Evolutionary conservation across 2,113 vertebrate species (phyloP).

Genomic region (Poecile atricapillus): DNA sequence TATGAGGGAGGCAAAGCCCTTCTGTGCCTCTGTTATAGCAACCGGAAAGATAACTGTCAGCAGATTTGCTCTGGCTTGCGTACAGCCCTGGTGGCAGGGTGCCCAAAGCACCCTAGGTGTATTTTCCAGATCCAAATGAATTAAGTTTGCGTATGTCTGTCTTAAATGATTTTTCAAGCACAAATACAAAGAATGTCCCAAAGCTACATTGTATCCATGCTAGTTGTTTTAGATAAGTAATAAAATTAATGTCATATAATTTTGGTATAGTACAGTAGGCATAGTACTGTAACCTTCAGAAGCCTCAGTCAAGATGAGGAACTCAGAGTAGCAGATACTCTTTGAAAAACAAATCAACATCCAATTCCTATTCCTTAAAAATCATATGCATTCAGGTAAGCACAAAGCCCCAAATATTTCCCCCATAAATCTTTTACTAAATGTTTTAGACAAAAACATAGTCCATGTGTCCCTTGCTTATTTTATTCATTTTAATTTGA

Average conservation of each 20-base stretch:
- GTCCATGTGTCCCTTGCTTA: not conserved
- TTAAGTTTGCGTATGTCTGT: not conserved
- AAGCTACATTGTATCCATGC: not conserved
- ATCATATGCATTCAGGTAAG: not conserved
- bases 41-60: not conserved
- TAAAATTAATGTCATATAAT: not conserved
- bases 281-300: not conserved
- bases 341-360: not conserved
- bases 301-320: not conserved
- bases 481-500: not conserved
- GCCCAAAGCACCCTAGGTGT: not conserved
- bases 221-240: not conserved
- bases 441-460: not conserved
- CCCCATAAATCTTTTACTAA: not conserved
- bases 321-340: not conserved
- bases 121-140: not conserved
- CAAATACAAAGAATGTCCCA: not conserved
- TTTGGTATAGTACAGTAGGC: not conserved
- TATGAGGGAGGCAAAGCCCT: not conserved
- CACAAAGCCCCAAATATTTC: not conserved
- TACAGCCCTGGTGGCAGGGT: not conserved
- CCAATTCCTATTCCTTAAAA: not conserved
- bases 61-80: not conserved
- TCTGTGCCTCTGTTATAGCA: not conserved
- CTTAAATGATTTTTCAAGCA: not conserved